A percentile compares a stretch with the other conserved stretches of the same genome.
Evolutionary conservation across 2,113 vertebrate genomes (phyloP).

Genomic region (Actenoides hombroni): DNA sequence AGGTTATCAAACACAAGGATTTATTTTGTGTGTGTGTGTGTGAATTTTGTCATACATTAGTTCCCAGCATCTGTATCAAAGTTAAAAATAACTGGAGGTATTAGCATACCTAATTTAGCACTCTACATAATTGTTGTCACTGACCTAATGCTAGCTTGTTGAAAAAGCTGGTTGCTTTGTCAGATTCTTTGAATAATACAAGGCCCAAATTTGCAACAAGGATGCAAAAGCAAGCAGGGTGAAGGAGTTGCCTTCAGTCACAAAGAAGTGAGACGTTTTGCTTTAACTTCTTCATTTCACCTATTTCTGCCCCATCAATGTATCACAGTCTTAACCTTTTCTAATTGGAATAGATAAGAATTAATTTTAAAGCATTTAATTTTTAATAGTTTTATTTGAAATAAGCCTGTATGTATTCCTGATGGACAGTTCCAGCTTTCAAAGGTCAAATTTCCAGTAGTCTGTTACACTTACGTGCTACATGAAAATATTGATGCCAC

Average conservation of each 20-base stretch:
- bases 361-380: neutral
- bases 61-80: neutral
- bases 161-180: neutral
- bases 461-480: neutral
- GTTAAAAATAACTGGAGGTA: neutral
- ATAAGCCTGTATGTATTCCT: neutral
- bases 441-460: neutral
- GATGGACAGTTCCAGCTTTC: neutral
- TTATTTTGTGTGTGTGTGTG: accelerated
- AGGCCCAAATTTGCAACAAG: neutral
- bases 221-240: neutral
- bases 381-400: neutral
- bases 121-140: neutral
- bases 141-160: neutral
- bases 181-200: neutral
- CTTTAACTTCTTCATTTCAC: neutral
- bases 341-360: neutral
- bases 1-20: neutral
- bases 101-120: neutral
- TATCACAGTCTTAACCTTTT: neutral
- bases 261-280: neutral
- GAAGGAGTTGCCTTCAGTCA: neutral
- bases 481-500: neutral
- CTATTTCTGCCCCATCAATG: neutral
- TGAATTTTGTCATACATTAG: neutral